Base-by-base conservation (phyloP, 2,113 vertebrate genomes). In the Penelope pileata region DNA sequence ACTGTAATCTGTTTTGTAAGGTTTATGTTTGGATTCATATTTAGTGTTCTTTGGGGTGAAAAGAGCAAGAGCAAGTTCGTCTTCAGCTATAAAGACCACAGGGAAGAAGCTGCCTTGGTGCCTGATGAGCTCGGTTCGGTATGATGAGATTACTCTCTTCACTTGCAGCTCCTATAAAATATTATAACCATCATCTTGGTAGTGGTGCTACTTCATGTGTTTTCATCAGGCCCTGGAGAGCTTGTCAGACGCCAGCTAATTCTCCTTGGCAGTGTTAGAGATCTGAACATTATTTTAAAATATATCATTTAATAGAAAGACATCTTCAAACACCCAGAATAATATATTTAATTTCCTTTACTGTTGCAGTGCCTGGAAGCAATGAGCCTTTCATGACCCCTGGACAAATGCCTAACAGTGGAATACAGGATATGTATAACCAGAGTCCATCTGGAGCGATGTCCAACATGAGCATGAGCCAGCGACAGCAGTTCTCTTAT, bases 361-460 rank as follows among this genome's bases (percentile, higher is more conserved):
- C 88, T 74, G 47, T 95, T 83, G 51, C 97, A 99, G 99, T 98
- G 98, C 98, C 99, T 98, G 99, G 98, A 97, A 98, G 98, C 43
- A 97, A 94, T 24, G 99, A 99, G 93, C 97, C 99, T 91, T 99
- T 99, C 94, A 98, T 99, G 96, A 96, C 98, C n/a, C 98, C 99
- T 86, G 98, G 98, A 95, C 99, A 99, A 96, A 98, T 99, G 98
- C 97, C 99, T 79, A 97, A 98, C 77, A 98, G 99, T 92, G 98
- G 98, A 58, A 98, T 99, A 98, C 99, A 99, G 95, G 99, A 99
- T 45, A 98, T 99, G 98, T 99, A 99, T 93, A 98, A 97, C 91
- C 99, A 99, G 89, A 98, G 98, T 38, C 98, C 99, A 17, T 98
- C 99, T 4, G 98, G 98, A 64, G 97, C 98, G 12, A 97, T 98